phyloP scores from a whole-genome alignment of 1,140 invertebrate genomes.

The Homalodisca vitripennis region DNA sequence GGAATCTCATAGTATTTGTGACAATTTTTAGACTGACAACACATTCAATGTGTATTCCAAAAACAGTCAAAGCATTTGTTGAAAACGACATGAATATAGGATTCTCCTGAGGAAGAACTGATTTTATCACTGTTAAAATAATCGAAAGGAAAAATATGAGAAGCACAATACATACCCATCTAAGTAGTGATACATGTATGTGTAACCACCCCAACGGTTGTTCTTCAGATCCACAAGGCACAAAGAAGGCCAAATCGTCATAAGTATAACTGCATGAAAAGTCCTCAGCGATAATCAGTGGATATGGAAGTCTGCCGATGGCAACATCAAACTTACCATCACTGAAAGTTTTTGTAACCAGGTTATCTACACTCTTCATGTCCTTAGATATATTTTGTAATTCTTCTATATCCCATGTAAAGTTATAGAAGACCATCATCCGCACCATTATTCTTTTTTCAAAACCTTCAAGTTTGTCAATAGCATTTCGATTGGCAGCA shows the following conservation, averaged over 20 bases:
- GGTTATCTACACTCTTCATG: neutral
- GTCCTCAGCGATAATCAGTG: neutral
- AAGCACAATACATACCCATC: neutral
- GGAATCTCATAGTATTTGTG: neutral
- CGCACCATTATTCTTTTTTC: neutral
- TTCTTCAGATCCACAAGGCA: neutral
- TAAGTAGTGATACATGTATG: no score
- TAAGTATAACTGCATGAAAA: neutral
- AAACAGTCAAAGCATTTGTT: neutral
- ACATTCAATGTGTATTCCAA: neutral
- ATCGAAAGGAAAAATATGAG: neutral
- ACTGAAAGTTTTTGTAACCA: neutral
- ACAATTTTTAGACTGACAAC: neutral
- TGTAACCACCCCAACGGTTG: no score
- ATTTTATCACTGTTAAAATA: neutral
- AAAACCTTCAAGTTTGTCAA: neutral
- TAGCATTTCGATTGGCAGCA: neutral
- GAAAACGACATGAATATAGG: neutral
- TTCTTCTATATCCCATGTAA: neutral
- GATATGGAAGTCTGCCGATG: neutral
- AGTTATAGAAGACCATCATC: slow-evolving; percentile 4
- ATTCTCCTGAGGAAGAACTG: neutral
- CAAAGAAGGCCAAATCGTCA: neutral
- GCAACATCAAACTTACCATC: neutral
- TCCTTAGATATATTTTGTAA: neutral